Evolutionary conservation across 2,113 vertebrate species (phyloP), one percentile per base, ranked within the genome.

Genomic region (Tyto alba): DNA sequence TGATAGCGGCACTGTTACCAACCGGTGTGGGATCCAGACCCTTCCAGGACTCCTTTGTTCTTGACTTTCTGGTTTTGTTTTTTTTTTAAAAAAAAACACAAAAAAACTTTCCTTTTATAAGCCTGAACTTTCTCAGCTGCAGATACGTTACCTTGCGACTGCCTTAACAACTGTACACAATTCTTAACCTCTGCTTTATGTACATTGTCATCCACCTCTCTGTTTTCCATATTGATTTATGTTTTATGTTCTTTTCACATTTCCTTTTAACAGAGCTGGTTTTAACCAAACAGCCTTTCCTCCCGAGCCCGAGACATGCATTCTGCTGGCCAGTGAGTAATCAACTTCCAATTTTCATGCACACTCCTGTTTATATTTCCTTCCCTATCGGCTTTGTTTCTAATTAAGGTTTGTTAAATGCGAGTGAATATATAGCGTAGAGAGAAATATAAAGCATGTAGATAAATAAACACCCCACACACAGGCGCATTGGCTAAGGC

Each of bases 311-410:
- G 0, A 77, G 62, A 38, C 83, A 43, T 3, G 16, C 72, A 20
- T 93, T 93, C 92, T 86, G 82, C 90, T 73, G 96, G 88, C 92
- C 95, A 80, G 88, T 13, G 60, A 95, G 92, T 67, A 96, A 97
- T 94, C 95, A 96, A 92, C 90, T 96, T 80, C 93, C 90, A 95
- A 95, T 96, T 94, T 90, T 64, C 96, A 90, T 93, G 82, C 90
- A 90, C 92, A 56, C 82, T 93, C 92, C 96, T 96, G 92, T 96
- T 97, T 96, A 89, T 90, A 86, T 93, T 94, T 86, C 90, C 95
- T 96, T 79, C 95, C 95, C 95, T 89, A 96, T 95, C 73, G 86
- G 92, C 92, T 95, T 96, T 97, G 94, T 95, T 95, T 93, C 96
- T 96, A 96, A 97, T 95, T 95, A 93, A 78, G 94, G 89, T 94